These are phyloP conservation scores for Ceriagrion tenellum DNA, from an alignment of 2,888 invertebrate species.

Conservation along the genomic window DNA sequence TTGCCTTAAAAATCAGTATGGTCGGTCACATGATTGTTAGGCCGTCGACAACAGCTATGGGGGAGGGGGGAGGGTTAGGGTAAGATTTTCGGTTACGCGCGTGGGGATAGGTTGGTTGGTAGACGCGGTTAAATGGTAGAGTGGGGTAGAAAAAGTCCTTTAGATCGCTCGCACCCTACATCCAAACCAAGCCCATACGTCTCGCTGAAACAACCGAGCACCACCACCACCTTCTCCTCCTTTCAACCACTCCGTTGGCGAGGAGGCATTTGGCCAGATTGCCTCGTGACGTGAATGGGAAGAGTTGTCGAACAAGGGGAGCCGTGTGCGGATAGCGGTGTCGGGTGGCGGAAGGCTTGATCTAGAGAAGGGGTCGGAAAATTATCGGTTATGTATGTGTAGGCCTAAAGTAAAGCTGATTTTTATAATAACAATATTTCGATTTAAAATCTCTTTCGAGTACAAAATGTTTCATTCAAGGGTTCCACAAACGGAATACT, in stretches of 20 bases:
- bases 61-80: neutral
- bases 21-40: conserved; percentile 32
- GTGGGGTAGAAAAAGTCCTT: neutral
- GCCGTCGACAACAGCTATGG: neutral
- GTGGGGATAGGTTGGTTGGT: too few species aligned
- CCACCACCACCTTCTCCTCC: neutral
- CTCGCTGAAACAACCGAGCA: neutral
- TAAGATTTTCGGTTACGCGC: too few species aligned
- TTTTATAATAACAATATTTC: too few species aligned
- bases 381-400: too few species aligned
- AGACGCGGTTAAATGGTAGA: neutral
- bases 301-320: neutral
- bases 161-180: neutral
- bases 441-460: too few species aligned
- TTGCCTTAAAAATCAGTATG: conserved; percentile 50
- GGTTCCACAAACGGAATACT: too few species aligned
- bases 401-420: too few species aligned
- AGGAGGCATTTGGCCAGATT: conserved; percentile 57
- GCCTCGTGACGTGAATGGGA: conserved; percentile 14
- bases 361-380: too few species aligned
- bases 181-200: neutral
- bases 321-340: neutral
- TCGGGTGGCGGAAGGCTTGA: neutral
- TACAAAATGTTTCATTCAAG: too few species aligned
- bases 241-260: neutral